Evolutionary conservation across 2,113 vertebrate genomes (phyloP), one percentile per base, ranked within the genome.

Genomic region (Rhizomys pruinosus): DNA sequence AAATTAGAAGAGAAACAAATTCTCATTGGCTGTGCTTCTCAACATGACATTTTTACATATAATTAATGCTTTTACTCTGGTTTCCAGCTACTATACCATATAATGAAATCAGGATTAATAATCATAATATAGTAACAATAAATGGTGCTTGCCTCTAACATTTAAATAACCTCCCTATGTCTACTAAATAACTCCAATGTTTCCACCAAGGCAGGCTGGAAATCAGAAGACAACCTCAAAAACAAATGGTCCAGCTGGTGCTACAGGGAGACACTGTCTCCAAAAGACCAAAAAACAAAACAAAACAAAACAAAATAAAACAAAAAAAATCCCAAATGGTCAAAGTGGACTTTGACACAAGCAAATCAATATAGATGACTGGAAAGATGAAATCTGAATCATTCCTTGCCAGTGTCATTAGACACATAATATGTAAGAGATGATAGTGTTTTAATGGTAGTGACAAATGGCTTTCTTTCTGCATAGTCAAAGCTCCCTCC

Each of bases 221-320:
- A 90, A 89, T 93, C 78, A 96, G 94, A 94, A 97, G 94, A 97
- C 87, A 96, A 96, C 90, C 92, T 94, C 93, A 96, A 73, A 97
- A 97, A 84, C 92, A 95, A 94, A 91, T 64, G 23, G 91, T 92
- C 96, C 90, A 32, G 44, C n/a, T n/a, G n/a, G n/a, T n/a, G n/a
- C n/a, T n/a, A n/a, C n/a, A n/a, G n/a, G n/a, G n/a, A n/a, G n/a
- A n/a, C n/a, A n/a, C n/a, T n/a, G n/a, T n/a, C n/a, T n/a, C n/a
- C n/a, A n/a, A n/a, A n/a, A n/a, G n/a, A n/a, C n/a, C n/a, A n/a
- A n/a, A n/a, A n/a, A n/a, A n/a, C n/a, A n/a, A n/a, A n/a, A n/a
- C n/a, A n/a, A n/a, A n/a, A n/a, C n/a, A n/a, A n/a, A n/a, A n/a
- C n/a, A n/a, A n/a, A n/a, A n/a, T n/a, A n/a, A n/a, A n/a, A n/a